phyloP scores from a whole-genome alignment of 2,888 invertebrate genomes.

The Aporophyla nigra region DNA sequence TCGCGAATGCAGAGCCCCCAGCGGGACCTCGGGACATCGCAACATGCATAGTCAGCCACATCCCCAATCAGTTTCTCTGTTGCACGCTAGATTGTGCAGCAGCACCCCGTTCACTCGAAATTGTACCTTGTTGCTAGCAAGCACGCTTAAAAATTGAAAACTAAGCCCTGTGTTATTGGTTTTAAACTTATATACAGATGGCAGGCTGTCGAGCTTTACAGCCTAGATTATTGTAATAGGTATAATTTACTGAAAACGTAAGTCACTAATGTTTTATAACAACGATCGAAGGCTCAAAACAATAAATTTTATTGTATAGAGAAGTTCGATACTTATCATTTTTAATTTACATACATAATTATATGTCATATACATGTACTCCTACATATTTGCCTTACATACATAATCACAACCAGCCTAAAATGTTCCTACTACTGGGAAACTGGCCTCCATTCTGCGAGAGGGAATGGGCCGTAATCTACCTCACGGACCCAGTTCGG shows the following conservation, averaged over 20 bases:
- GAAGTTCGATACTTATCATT: neutral
- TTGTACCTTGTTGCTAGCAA: neutral
- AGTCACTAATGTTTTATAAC: neutral
- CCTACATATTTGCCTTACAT: too few species aligned
- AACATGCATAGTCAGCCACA: constrained; percentile 5
- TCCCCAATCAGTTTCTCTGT: constrained; percentile 7
- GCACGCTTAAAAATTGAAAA: constrained; percentile 3
- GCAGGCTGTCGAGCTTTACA: constrained; percentile 2
- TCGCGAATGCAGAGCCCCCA: constrained; percentile 10
- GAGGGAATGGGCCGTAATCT: neutral
- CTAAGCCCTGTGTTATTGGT: neutral
- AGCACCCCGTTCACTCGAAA: constrained; percentile 3
- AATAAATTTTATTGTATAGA: neutral
- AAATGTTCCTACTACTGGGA: neutral
- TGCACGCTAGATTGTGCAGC: constrained; percentile 21
- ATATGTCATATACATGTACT: too few species aligned
- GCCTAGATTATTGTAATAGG: neutral
- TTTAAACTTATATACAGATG: neutral
- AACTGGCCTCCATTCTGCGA: neutral
- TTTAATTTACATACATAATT: neutral
- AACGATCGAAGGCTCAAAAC: neutral
- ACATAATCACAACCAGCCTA: neutral
- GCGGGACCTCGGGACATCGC: neutral
- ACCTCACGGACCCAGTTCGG: neutral
- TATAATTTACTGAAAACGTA: neutral